Conservation (phyloP, 2,888 invertebrate species). For the Coecobrya sp. region DNA sequence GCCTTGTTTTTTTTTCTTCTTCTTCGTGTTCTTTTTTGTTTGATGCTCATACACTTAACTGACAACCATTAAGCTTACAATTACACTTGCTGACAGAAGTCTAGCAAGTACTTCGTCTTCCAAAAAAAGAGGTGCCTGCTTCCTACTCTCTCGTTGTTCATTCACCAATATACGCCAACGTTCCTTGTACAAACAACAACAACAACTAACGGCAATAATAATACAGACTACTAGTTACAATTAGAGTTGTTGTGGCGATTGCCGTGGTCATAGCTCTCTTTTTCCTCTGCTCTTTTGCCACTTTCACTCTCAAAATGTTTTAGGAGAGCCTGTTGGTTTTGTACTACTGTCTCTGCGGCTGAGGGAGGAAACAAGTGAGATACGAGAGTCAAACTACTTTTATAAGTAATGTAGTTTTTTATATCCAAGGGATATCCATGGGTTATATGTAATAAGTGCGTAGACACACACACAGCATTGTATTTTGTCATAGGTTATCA, state of each 20-base stretch:
- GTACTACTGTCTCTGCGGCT: slow-evolving; percentile 7
- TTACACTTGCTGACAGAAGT: slow-evolving; percentile 75
- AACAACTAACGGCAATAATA: slow-evolving; percentile 60
- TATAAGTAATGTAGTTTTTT: not conserved
- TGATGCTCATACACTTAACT: slow-evolving; percentile 75
- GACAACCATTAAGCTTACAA: slow-evolving; percentile 76
- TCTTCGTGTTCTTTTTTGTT: slow-evolving; percentile 18
- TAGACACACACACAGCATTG: not conserved
- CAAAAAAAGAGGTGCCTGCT: slow-evolving; percentile 52
- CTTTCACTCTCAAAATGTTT: slow-evolving; percentile 55
- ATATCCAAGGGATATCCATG: slow-evolving; percentile 23
- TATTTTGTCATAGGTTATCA: slow-evolving; percentile 6
- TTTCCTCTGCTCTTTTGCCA: slow-evolving; percentile 28
- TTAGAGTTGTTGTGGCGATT: slow-evolving; percentile 78
- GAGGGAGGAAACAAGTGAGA: slow-evolving; percentile 64
- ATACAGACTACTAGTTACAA: slow-evolving; percentile 77
- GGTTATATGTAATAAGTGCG: not conserved
- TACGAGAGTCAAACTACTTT: slow-evolving; percentile 19
- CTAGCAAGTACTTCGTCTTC: slow-evolving; percentile 56
- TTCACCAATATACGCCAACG: not conserved
- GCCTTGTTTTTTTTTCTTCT: slow-evolving; percentile 54
- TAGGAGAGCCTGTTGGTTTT: slow-evolving; percentile 25
- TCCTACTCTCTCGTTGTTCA: not conserved
- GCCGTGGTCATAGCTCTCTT: slow-evolving; percentile 77
- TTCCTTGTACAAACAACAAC: slow-evolving; percentile 31